Evolutionary conservation across 2,888 invertebrate genomes (phyloP).

Genomic region (Trachelus stipa): DNA sequence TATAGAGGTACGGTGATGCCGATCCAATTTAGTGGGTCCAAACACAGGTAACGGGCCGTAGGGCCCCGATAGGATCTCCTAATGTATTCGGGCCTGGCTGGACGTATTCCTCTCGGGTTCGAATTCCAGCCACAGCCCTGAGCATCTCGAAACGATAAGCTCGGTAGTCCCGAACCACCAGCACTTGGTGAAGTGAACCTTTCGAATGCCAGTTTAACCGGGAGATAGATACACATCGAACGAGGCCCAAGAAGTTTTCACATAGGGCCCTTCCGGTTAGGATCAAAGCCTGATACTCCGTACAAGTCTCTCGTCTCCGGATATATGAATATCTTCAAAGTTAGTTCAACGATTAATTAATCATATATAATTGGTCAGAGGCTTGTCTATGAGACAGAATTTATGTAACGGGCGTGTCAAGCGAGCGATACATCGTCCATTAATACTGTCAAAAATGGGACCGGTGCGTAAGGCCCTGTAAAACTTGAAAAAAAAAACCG

Average conservation of each 20-base stretch:
- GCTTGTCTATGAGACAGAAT: neutral
- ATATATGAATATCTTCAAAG: neutral
- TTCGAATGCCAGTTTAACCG: neutral
- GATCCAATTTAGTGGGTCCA: conserved; percentile 47
- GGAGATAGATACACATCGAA: neutral
- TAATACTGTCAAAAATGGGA: neutral
- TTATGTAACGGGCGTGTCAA: neutral
- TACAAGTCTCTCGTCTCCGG: neutral
- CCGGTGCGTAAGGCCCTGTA: neutral
- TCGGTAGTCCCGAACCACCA: conserved; percentile 34
- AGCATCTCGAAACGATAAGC: conserved; percentile 25
- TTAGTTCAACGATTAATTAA: neutral
- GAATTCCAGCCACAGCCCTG: conserved; percentile 24
- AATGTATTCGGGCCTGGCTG: conserved; percentile 24
- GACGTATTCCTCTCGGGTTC: conserved; percentile 17
- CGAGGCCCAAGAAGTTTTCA: neutral
- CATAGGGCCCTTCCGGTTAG: neutral
- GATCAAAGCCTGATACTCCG: neutral
- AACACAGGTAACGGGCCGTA: conserved; percentile 46
- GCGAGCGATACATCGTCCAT: neutral
- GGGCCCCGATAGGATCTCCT: conserved; percentile 26
- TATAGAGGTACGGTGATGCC: conserved; percentile 30
- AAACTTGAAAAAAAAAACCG: neutral
- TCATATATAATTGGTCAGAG: neutral
- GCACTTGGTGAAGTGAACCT: conserved; percentile 2